Evolutionary conservation across 2,797 vertebrate genomes (phyloP).

Genomic region (Prunella strophiata): DNA sequence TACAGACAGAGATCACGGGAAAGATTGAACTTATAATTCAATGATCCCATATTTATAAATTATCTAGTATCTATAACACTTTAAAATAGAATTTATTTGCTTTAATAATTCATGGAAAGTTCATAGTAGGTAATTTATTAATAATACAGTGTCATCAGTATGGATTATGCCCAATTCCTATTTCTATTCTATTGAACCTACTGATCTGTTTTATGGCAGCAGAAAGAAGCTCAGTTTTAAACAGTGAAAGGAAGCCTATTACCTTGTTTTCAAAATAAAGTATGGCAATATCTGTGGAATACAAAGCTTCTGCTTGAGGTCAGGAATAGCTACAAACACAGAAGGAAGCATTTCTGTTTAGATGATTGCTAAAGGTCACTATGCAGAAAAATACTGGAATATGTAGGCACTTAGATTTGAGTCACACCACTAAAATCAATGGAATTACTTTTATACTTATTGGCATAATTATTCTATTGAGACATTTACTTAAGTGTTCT

Average conservation of each 20-base stretch:
- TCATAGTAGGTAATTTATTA: constrained; percentile 60
- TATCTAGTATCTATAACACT: constrained; percentile 3
- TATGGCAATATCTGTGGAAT: background rate
- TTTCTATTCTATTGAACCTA: background rate
- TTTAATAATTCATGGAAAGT: constrained; percentile 58
- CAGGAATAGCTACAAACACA: background rate
- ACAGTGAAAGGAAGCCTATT: background rate
- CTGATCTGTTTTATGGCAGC: background rate
- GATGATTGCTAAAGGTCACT: background rate
- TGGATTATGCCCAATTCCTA: constrained; percentile 29
- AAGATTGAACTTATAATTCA: constrained; percentile 16
- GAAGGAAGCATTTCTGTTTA: background rate
- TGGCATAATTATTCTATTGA: constrained; percentile 33
- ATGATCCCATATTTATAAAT: constrained; percentile 36
- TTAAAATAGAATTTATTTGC: constrained; percentile 48
- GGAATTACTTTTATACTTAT: background rate
- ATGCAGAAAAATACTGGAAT: background rate
- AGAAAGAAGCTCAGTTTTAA: background rate
- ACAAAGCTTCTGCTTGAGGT: background rate
- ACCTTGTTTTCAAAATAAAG: constrained; percentile 4
- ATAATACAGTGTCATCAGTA: constrained; percentile 52
- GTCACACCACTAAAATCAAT: background rate
- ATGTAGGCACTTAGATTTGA: background rate
- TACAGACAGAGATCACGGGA: background rate
- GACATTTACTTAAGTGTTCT: constrained; percentile 25